Conservation (phyloP, 2,797 vertebrate species). For the Megalops cyprinoides region DNA sequence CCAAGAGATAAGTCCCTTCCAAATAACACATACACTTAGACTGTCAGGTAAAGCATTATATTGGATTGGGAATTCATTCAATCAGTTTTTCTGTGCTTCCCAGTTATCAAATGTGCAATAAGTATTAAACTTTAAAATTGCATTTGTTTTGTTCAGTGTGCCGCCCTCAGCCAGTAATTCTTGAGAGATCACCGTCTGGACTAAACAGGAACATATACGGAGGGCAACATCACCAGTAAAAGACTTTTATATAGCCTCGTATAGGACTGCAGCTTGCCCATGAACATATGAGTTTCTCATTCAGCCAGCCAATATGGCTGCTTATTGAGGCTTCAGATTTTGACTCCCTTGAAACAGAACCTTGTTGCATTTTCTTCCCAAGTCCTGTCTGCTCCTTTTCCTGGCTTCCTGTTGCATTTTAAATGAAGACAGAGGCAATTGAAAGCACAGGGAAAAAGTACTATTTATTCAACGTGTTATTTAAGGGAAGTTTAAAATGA, state of each 20-base stretch:
- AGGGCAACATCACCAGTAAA: constrained; percentile 37
- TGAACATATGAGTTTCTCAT: not conserved
- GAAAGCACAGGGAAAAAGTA: not conserved
- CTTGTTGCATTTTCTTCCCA: not conserved
- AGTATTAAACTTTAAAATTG: too few relatives aligned
- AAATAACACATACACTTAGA: too few relatives aligned
- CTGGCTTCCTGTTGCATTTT: not conserved
- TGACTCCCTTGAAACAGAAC: not conserved
- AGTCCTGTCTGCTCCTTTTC: not conserved
- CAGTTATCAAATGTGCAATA: too few relatives aligned
- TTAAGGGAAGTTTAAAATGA: constrained; percentile 34
- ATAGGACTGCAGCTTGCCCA: constrained; percentile 21
- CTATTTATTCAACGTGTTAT: constrained; percentile 5
- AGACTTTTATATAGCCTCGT: constrained; percentile 42
- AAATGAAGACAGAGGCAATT: not conserved
- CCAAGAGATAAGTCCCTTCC: too few relatives aligned
- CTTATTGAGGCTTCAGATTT: not conserved
- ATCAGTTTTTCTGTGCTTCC: too few relatives aligned
- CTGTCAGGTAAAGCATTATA: too few relatives aligned
- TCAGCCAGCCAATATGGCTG: not conserved
- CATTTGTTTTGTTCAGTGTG: constrained; percentile 37
- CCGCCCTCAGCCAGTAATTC: constrained; percentile 41
- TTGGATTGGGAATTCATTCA: too few relatives aligned
- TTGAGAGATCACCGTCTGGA: constrained; percentile 52
- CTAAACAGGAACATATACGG: constrained; percentile 48